These are phyloP conservation scores for Megathymus violae DNA, from an alignment of 1,140 invertebrate species.

Conservation along the genomic window DNA sequence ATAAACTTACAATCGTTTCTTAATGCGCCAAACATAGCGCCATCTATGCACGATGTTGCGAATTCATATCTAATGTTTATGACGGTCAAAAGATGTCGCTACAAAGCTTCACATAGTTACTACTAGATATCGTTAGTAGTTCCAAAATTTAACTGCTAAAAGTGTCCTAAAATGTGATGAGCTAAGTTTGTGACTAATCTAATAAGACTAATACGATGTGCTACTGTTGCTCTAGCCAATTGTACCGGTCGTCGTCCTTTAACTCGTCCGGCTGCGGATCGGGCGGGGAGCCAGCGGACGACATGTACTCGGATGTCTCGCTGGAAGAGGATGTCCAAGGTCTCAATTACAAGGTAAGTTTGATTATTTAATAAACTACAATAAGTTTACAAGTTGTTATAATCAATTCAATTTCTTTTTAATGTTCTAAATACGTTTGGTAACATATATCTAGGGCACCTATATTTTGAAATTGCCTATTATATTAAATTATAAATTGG, in stretches of 20 bases:
- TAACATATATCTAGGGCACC: too few relatives aligned
- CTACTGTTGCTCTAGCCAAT: slow-evolving; percentile 87
- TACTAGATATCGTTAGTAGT: slow-evolving; percentile 57
- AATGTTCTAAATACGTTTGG: too few relatives aligned
- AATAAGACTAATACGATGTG: slow-evolving; percentile 40
- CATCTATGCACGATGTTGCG: slow-evolving; percentile 47
- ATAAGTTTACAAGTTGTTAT: background rate
- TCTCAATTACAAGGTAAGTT: slow-evolving; percentile 93
- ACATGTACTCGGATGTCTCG: slow-evolving; percentile 96
- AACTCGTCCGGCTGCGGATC: slow-evolving; percentile 95
- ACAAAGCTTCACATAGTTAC: background rate
- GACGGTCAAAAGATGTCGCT: slow-evolving; percentile 44
- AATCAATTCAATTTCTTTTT: background rate
- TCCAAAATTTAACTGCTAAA: slow-evolving; percentile 10
- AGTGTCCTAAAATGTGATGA: slow-evolving; percentile 42
- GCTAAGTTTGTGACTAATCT: slow-evolving; percentile 35
- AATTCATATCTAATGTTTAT: slow-evolving; percentile 1
- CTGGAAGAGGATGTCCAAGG: slow-evolving; percentile 95
- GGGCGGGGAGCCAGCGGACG: slow-evolving; percentile 94
- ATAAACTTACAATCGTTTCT: too few relatives aligned
- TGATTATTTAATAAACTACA: slow-evolving; percentile 4
- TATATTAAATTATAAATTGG: too few relatives aligned
- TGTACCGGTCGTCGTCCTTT: slow-evolving; percentile 95
- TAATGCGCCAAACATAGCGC: too few relatives aligned
- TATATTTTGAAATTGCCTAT: too few relatives aligned